phyloP scores from a whole-genome alignment of 2,113 vertebrate genomes.

The Galemys pyrenaicus region DNA sequence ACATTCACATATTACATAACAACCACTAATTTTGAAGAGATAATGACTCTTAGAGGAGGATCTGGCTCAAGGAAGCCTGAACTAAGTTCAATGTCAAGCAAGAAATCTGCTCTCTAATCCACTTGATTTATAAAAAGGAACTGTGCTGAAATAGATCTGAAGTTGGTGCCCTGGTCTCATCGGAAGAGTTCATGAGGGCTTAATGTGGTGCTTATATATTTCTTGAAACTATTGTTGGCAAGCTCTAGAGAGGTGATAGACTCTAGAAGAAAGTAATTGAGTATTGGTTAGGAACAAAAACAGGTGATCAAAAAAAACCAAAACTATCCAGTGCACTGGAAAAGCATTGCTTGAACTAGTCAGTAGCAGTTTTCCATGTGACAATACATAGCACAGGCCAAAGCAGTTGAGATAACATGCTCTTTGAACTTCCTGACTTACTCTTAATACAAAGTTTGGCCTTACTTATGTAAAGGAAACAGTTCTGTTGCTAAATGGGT shows the following conservation, averaged over 20 bases:
- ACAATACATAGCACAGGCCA: background rate
- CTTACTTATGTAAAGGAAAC: background rate
- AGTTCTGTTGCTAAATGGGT: background rate
- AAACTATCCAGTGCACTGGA: background rate
- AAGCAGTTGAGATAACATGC: background rate
- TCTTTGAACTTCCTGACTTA: background rate
- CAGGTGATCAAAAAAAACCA: background rate
- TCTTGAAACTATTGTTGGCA: background rate
- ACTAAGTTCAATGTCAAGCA: background rate
- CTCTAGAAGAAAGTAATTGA: background rate
- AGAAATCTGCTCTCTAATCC: background rate
- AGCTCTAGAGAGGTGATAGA: background rate
- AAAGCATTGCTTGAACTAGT: background rate
- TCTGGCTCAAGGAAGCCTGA: background rate
- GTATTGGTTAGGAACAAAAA: background rate
- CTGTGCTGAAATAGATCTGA: background rate
- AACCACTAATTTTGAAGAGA: background rate
- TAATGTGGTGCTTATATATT: rapidly evolving
- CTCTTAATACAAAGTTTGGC: background rate
- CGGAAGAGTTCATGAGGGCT: background rate
- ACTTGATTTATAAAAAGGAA: background rate
- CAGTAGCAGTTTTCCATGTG: background rate
- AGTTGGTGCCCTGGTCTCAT: background rate
- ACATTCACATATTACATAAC: background rate
- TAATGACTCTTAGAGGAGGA: background rate